phyloP scores from a whole-genome alignment of 2,888 invertebrate species.

The Thalpophila matura region DNA sequence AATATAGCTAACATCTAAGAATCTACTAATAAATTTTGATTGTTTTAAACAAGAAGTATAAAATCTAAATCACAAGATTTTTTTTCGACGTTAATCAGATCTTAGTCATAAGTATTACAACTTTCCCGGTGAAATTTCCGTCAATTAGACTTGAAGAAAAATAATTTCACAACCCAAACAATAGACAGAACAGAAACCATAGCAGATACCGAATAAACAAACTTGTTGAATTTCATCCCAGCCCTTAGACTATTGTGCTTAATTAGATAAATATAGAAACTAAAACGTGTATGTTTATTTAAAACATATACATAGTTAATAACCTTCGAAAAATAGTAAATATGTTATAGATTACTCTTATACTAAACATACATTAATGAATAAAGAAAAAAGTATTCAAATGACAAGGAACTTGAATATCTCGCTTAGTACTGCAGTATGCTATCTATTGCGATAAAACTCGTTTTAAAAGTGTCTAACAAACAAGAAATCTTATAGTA shows the following conservation, averaged over 20 bases:
- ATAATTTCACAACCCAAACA: conserved; percentile 75
- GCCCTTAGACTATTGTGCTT: conserved; percentile 88
- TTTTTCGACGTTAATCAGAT: conserved; percentile 83
- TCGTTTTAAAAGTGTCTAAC: conserved; percentile 63
- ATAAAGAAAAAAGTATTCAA: conserved; percentile 73
- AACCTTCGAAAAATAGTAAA: conserved; percentile 89
- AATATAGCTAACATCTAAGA: conserved; percentile 91
- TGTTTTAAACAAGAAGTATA: conserved; percentile 91
- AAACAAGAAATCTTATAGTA: conserved; percentile 71
- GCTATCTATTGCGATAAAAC: conserved; percentile 65
- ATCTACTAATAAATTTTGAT: conserved; percentile 89
- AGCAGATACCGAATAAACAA: conserved; percentile 67
- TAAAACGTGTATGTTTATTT: conserved; percentile 79
- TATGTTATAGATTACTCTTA: conserved; percentile 81
- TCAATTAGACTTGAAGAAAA: conserved; percentile 62
- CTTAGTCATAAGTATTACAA: conserved; percentile 77
- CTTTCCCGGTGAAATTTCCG: conserved; percentile 67
- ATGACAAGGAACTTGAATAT: conserved; percentile 84
- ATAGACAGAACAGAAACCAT: conserved; percentile 58
- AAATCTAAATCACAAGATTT: conserved; percentile 90
- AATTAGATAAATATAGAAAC: conserved; percentile 76
- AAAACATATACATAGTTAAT: conserved; percentile 81
- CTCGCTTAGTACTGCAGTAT: conserved; percentile 72
- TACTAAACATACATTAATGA: conserved; percentile 77
- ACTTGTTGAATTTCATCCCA: conserved; percentile 82